Base-by-base conservation (phyloP, 1,140 invertebrate species). In the Venustaconcha ellipsiformis region DNA sequence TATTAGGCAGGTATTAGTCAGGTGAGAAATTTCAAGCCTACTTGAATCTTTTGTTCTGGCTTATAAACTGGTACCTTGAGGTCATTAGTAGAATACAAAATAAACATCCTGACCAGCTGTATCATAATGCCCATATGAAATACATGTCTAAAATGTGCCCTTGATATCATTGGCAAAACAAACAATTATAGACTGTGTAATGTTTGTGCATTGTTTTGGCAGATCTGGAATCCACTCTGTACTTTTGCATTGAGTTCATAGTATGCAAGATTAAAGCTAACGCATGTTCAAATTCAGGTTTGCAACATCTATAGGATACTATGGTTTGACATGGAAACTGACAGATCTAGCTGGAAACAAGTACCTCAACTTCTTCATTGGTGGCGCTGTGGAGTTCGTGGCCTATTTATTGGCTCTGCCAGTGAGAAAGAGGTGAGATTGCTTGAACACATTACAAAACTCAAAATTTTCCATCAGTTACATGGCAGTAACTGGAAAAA, bases 341-440 rank as follows among this genome's bases (percentile, higher is more conserved):
- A 84, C 86, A 18, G 76, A 75, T 57, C 80, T 89, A 11, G 79
- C 81, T 48, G 82, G 87, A 57, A 88, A 85, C 82, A 82, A 87
- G 74, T 91, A 91, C 76, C 60, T 88, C 13, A 89, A 86, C 64
- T 86, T 88, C 70, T 88, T 86, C 75, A 85, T 88, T 63, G 82
- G 82, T 56, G 95, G 94, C 6, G 88, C 92, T 17, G 94, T 96
- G 1, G 95, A 96, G 90, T 91, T 95, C 78, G 94, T 95, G 0
- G 94, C 93, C 5, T 96, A 95, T 83, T 90, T 90, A 0, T 92
- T 95, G 80, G 89, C 94, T 3, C 89, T 95, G 8, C 90, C 94
- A 1, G 55, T 5, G 1, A 55, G 6, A 20, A 12, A 14, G 30
- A 14, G 4, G n/a, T n/a, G 55, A 37, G 66, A 93, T 59, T 18